Percentiles rank a stretch among this genome's conserved stretches.
Conservation (phyloP, 30 jellyfish, hydroid and myxozoan species). For the Mastigias papua region DNA sequence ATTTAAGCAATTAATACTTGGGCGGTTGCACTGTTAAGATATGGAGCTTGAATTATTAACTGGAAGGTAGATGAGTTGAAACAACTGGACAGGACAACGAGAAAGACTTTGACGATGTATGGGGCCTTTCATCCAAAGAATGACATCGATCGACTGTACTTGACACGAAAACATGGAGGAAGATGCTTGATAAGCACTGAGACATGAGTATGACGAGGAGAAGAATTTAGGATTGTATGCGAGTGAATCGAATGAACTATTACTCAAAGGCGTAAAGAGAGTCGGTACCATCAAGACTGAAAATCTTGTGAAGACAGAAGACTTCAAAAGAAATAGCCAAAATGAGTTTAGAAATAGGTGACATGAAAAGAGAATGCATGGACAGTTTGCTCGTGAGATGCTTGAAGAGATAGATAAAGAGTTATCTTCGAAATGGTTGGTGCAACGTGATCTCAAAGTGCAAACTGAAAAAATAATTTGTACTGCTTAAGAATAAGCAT, state of each 20-base stretch:
- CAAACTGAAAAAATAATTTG: slow-evolving; percentile 20
- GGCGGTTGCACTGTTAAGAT: slow-evolving; percentile 38
- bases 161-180: slow-evolving; percentile 24
- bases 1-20: slow-evolving; percentile 18
- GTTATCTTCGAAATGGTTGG: slow-evolving; percentile 25
- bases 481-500: slow-evolving; percentile 22
- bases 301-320: too few species aligned
- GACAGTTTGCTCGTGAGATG: slow-evolving; percentile 36
- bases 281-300: slow-evolving; percentile 5
- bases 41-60: slow-evolving; percentile 39
- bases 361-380: slow-evolving; percentile 39
- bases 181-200: slow-evolving; percentile 28
- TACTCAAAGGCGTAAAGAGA: neutral
- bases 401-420: slow-evolving; percentile 20
- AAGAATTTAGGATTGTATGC: slow-evolving; percentile 21
- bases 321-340: slow-evolving; percentile 5
- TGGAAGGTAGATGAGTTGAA: slow-evolving; percentile 43
- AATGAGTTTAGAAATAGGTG: slow-evolving; percentile 7
- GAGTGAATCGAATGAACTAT: neutral
- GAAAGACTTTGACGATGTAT: slow-evolving; percentile 11
- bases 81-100: slow-evolving; percentile 19
- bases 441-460: slow-evolving; percentile 22
- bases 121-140: slow-evolving; percentile 33
- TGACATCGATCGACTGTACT: slow-evolving; percentile 27
- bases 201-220: slow-evolving; percentile 21